phyloP scores from a whole-genome alignment of 2,888 invertebrate genomes.

The Plebejus melissa region DNA sequence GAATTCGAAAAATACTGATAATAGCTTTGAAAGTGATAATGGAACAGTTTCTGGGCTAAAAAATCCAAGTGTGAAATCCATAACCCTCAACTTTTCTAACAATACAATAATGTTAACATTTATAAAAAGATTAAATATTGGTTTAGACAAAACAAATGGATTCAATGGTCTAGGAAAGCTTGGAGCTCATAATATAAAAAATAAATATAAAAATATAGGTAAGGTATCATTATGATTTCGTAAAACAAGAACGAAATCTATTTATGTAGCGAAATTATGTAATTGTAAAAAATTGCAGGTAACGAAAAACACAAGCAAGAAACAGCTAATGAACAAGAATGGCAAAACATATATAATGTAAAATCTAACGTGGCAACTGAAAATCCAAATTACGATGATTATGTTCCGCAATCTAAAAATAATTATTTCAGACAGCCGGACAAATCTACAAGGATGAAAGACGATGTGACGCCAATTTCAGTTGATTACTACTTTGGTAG shows the following conservation, averaged over 20 bases:
- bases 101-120: not conserved
- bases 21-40: not conserved
- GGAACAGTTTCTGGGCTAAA: not conserved
- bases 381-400: not conserved
- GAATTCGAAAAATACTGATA: not conserved
- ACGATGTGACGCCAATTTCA: slow-evolving; percentile 34
- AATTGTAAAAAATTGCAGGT: no score
- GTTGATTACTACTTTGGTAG: slow-evolving; percentile 45
- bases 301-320: not conserved
- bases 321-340: not conserved
- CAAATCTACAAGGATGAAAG: slow-evolving; percentile 17
- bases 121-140: not conserved
- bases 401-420: not conserved
- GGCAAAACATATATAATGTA: not conserved
- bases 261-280: no score
- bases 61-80: not conserved
- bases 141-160: not conserved
- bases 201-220: not conserved
- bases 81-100: not conserved
- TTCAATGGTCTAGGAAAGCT: not conserved
- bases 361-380: not conserved
- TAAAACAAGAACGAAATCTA: no score
- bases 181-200: not conserved
- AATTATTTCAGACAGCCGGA: not conserved
- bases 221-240: not conserved